Percentiles rank a stretch among this genome's conserved stretches.
Evolutionary conservation across 2,797 vertebrate species (phyloP).

Genomic region (Anolis apletophallus): DNA sequence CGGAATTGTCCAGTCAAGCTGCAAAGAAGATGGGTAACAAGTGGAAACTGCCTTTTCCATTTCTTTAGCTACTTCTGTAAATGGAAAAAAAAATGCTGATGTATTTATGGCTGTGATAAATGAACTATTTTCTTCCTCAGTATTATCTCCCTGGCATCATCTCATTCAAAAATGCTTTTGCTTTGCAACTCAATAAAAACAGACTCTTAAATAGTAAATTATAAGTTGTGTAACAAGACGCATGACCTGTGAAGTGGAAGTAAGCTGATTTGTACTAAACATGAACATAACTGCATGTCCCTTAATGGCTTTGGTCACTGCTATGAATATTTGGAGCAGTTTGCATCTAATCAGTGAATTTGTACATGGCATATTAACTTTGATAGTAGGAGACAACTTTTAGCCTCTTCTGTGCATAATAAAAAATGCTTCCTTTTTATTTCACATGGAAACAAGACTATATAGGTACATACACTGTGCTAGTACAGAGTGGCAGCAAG

Average conservation of each 20-base stretch:
- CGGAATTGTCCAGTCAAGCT: neutral
- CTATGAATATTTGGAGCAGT: neutral
- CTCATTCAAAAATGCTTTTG: slow-evolving; percentile 31
- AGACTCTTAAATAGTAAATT: slow-evolving; percentile 25
- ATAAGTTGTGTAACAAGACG: neutral
- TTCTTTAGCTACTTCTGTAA: neutral
- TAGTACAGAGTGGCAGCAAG: neutral
- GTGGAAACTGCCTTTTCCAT: neutral
- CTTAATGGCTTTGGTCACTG: neutral
- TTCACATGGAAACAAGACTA: too few relatives aligned
- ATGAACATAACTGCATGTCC: neutral
- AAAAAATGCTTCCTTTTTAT: too few relatives aligned
- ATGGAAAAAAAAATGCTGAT: neutral
- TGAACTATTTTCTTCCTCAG: neutral
- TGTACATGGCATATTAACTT: neutral
- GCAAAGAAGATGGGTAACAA: neutral
- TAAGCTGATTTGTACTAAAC: neutral
- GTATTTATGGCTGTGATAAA: neutral
- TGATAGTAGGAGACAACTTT: neutral
- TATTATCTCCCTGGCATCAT: slow-evolving; percentile 1
- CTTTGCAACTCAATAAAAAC: slow-evolving; percentile 41
- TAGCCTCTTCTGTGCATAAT: too few relatives aligned
- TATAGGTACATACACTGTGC: too few relatives aligned
- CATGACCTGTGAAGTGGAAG: neutral
- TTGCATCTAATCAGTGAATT: neutral